These are phyloP conservation scores for Hycleus cichorii DNA, from an alignment of 1,140 invertebrate genomes.

Conservation along the genomic window DNA sequence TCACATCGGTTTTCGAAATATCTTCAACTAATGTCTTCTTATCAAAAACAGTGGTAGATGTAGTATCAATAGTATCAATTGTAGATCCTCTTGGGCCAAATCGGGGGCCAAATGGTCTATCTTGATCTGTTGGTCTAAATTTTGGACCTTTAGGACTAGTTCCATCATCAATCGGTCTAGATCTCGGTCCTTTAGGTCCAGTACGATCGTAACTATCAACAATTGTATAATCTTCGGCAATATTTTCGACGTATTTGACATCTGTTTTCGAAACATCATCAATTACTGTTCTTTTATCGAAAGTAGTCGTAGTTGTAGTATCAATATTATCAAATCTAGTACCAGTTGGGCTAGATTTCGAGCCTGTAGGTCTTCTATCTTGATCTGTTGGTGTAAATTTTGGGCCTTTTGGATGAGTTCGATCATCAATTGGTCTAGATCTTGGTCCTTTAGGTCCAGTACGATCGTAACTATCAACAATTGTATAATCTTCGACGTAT, in stretches of 20 bases:
- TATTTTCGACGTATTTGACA: constrained; percentile 13
- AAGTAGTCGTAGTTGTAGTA: too few species aligned
- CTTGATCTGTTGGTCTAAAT: neutral
- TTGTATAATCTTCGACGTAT: constrained; percentile 16
- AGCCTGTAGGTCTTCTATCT: constrained; percentile 8
- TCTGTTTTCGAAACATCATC: neutral
- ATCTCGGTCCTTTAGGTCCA: constrained; percentile 5
- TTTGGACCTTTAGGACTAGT: neutral
- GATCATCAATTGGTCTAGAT: neutral
- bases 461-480: constrained; percentile 15
- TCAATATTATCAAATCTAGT: too few species aligned
- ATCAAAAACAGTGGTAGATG: too few species aligned
- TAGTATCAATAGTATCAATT: too few species aligned
- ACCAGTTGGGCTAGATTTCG: too few species aligned
- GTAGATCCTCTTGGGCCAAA: too few species aligned
- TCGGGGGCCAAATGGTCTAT: neutral
- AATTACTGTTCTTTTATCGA: too few species aligned
- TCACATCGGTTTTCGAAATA: neutral
- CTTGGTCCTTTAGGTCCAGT: constrained; percentile 9
- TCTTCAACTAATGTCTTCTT: too few species aligned
- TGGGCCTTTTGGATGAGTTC: constrained; percentile 15
- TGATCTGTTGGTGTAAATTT: neutral
- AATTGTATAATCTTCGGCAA: constrained; percentile 9
- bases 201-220: constrained; percentile 18
- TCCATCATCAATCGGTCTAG: constrained; percentile 3